A percentile compares a stretch with the other conserved stretches of the same genome.
Conservation (phyloP, 92 coral and sea anemone species). For the Siderastrea siderea region DNA sequence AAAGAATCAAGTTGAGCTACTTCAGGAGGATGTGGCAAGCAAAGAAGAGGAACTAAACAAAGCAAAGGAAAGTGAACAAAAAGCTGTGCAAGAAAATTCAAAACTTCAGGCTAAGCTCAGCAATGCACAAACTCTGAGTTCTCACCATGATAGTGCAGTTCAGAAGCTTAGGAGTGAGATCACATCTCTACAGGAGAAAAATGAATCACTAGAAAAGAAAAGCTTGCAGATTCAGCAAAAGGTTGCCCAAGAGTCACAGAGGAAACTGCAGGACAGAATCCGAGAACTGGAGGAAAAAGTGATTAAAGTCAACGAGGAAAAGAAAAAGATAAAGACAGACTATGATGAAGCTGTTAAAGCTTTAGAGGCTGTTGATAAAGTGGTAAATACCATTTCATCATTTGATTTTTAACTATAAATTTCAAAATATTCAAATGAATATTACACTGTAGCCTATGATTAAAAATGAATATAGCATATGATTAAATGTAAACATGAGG, state of each 20-base stretch:
- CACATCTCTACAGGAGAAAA: conserved; percentile 63
- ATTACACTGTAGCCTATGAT: too few species aligned
- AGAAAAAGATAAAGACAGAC: conserved; percentile 80
- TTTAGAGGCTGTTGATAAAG: conserved; percentile 98
- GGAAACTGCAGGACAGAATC: conserved; percentile 85
- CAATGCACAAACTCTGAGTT: conserved; percentile 73
- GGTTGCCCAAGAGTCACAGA: conserved; percentile 62
- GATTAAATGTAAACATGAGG: too few species aligned
- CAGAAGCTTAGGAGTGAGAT: conserved; percentile 67
- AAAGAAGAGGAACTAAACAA: conserved; percentile 54
- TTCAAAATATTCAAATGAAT: too few species aligned
- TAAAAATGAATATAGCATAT: too few species aligned
- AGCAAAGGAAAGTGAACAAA: conserved; percentile 59
- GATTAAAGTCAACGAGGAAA: conserved; percentile 80
- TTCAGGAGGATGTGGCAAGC: not conserved
- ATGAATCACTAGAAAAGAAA: conserved; percentile 63
- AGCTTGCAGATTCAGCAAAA: conserved; percentile 53
- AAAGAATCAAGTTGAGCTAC: conserved; percentile 32
- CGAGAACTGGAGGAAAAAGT: conserved; percentile 89
- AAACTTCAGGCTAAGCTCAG: conserved; percentile 78
- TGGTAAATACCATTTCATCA: conserved; percentile 59
- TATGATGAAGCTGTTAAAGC: conserved; percentile 98
- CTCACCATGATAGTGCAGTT: conserved; percentile 57
- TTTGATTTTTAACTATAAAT: too few species aligned
- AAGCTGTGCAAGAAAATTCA: conserved; percentile 74